Evolutionary conservation across 37 sponge, comb jelly and placozoan genomes (phyloP).

Genomic region (Mnemiopsis leidyi): DNA sequence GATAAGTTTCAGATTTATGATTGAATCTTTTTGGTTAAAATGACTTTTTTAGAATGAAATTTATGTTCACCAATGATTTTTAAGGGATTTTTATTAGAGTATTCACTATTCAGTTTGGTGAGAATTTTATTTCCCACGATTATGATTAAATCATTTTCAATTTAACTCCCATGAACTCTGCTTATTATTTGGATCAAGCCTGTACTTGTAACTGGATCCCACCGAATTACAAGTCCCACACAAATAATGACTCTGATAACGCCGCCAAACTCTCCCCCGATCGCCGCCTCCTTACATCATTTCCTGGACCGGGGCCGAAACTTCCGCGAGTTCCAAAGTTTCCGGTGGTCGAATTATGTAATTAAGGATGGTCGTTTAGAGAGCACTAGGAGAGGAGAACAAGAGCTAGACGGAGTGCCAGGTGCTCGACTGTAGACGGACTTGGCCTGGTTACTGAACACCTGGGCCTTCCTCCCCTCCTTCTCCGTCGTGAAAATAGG

Average conservation of each 20-base stretch:
- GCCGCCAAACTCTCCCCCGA: too few relatives aligned
- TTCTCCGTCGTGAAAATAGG: neutral
- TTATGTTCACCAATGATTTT: too few relatives aligned
- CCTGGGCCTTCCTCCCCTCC: neutral
- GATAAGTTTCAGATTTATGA: too few relatives aligned
- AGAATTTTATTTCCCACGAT: too few relatives aligned
- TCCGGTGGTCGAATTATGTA: neutral
- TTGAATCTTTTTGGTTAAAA: too few relatives aligned
- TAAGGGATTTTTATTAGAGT: too few relatives aligned
- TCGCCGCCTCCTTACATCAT: too few relatives aligned
- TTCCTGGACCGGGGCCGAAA: neutral
- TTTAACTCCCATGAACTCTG: neutral
- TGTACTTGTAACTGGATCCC: neutral
- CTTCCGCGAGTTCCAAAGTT: neutral
- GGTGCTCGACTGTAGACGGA: neutral
- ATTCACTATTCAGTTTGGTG: too few relatives aligned
- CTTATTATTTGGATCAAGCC: neutral
- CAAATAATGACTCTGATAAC: neutral
- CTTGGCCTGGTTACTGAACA: neutral
- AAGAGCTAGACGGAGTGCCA: neutral
- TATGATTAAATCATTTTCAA: too few relatives aligned
- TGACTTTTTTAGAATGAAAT: too few relatives aligned
- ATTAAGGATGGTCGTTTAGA: neutral
- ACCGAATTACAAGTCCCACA: neutral
- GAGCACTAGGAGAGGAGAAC: neutral